A percentile compares a stretch with the other conserved stretches of the same genome.
These are phyloP conservation scores for Athalia rosae DNA, from an alignment of 2,888 invertebrate genomes.

Conservation along the genomic window DNA sequence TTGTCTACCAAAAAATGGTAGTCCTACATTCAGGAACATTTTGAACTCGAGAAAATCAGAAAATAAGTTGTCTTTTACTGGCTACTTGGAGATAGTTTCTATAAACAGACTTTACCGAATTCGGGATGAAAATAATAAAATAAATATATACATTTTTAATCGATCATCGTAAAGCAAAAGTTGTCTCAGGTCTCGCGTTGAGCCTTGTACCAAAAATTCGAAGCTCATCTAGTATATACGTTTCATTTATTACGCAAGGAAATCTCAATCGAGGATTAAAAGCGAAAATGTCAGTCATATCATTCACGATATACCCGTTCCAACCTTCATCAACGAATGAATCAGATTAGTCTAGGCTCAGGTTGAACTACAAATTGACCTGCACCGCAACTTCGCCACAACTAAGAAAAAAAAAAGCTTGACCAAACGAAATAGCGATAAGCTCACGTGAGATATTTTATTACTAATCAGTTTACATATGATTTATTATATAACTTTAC, in stretches of 20 bases:
- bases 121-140: too few species aligned
- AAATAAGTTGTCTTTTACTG: not conserved
- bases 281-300: conserved; percentile 17
- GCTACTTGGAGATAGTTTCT: not conserved
- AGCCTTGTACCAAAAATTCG: conserved; percentile 15
- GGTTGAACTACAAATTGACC: not conserved
- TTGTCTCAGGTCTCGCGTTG: conserved; percentile 12
- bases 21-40: not conserved
- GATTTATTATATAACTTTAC: too few species aligned
- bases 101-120: not conserved
- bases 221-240: not conserved
- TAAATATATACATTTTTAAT: too few species aligned
- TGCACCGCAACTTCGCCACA: not conserved
- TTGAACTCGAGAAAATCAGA: not conserved
- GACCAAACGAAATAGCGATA: too few species aligned
- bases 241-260: conserved; percentile 27
- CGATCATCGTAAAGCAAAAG: conserved; percentile 3
- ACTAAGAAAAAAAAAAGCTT: not conserved
- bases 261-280: not conserved
- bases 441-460: too few species aligned
- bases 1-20: conserved; percentile 11
- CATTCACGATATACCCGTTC: conserved; percentile 5
- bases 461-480: too few species aligned
- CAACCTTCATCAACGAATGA: conserved; percentile 22
- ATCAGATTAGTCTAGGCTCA: not conserved